A percentile compares a stretch with the other conserved stretches of the same genome.
Conservation (phyloP, 1,140 invertebrate species). For the Magallana angulata region DNA sequence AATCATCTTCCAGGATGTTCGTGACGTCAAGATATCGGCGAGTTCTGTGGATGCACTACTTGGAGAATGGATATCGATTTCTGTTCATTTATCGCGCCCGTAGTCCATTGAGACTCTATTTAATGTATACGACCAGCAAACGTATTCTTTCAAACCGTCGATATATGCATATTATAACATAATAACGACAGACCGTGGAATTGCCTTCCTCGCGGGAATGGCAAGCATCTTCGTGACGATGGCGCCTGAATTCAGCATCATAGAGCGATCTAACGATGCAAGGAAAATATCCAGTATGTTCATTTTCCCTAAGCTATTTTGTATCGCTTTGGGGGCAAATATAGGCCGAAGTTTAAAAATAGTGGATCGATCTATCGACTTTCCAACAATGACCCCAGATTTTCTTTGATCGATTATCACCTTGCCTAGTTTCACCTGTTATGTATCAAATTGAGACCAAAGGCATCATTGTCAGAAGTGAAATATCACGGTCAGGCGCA, state of each 20-base stretch:
- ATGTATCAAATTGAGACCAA: not conserved
- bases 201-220: conserved; percentile 12
- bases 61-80: conserved; percentile 34
- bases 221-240: not conserved
- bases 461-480: not conserved
- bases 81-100: conserved; percentile 33
- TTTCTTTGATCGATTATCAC: conserved; percentile 1
- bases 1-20: conserved; percentile 21
- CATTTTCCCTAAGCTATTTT: not conserved
- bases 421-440: not conserved
- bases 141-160: conserved; percentile 35
- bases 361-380: conserved; percentile 24
- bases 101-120: conserved; percentile 42
- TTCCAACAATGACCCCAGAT: conserved; percentile 15
- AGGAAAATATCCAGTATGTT: conserved; percentile 29
- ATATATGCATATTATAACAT: conserved; percentile 39
- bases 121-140: conserved; percentile 33
- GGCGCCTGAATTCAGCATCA: conserved; percentile 33
- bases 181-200: conserved; percentile 15
- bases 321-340: not conserved
- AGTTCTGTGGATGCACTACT: conserved; percentile 3
- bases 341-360: conserved; percentile 21
- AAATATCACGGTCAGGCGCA: too few relatives aligned
- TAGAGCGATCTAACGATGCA: conserved; percentile 10
- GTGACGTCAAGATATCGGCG: conserved; percentile 37